phyloP scores from a whole-genome alignment of 2,888 invertebrate genomes.

The Phaonia tiefii region DNA sequence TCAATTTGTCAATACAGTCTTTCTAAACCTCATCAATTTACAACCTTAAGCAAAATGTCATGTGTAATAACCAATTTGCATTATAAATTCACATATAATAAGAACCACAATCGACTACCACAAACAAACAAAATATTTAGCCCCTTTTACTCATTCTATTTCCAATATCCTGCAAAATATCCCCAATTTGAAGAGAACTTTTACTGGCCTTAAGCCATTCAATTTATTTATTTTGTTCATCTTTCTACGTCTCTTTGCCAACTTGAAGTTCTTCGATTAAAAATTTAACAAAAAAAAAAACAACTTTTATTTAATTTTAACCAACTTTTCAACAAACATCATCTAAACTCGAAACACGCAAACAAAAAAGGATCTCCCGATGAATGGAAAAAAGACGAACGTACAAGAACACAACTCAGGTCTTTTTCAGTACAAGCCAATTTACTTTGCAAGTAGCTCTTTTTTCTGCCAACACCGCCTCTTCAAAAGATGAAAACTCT shows the following conservation, averaged over 20 bases:
- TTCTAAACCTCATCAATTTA: no score
- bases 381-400: background rate
- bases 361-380: background rate
- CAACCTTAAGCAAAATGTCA: no score
- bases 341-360: constrained; percentile 12
- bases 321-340: constrained; percentile 59
- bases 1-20: no score
- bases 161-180: background rate
- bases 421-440: constrained; percentile 59
- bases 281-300: constrained; percentile 43
- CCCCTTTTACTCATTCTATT: no score
- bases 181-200: constrained; percentile 16
- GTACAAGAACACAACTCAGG: constrained; percentile 37
- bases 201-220: constrained; percentile 46
- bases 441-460: constrained; percentile 55
- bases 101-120: background rate
- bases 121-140: background rate
- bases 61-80: no score
- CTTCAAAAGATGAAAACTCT: constrained; percentile 15
- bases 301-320: constrained; percentile 60
- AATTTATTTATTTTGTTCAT: constrained; percentile 24
- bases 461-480: constrained; percentile 7
- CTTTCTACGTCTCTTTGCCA: constrained; percentile 11
- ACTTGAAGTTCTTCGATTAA: constrained; percentile 47
- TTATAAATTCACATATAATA: no score